Conservation (phyloP, 2,888 invertebrate genomes). For the Drosophila pegasa region DNA sequence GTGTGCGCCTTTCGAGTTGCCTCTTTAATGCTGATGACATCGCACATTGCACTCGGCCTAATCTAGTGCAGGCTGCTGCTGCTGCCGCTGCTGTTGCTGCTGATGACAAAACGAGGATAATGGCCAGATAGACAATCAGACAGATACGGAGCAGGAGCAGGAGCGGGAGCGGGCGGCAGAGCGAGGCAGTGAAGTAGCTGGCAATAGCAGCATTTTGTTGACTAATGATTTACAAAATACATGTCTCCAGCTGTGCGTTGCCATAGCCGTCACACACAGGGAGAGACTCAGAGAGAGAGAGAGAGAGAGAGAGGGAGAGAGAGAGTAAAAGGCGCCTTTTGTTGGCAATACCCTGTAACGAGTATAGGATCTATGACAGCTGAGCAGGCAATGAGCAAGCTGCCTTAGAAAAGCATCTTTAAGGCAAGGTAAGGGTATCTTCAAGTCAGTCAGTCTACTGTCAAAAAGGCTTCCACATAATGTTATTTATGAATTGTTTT, state of each 20-base stretch:
- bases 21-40: conserved; percentile 70
- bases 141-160: background rate
- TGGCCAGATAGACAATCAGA: conserved; percentile 22
- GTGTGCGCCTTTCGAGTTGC: conserved; percentile 13
- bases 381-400: background rate
- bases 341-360: conserved; percentile 21
- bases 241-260: conserved; percentile 69
- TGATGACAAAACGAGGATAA: conserved; percentile 62
- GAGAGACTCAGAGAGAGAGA: background rate
- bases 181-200: conserved; percentile 6
- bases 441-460: background rate
- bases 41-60: conserved; percentile 60
- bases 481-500: background rate
- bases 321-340: conserved; percentile 35
- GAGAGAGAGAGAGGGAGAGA: background rate
- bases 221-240: conserved; percentile 79
- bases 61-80: conserved; percentile 60
- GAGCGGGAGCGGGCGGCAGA: background rate
- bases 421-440: background rate
- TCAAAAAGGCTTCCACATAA: background rate
- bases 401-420: no score
- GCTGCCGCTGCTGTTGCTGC: conserved; percentile 58
- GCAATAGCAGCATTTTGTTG: conserved; percentile 52
- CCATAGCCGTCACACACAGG: conserved; percentile 47
- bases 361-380: background rate